Evolutionary conservation across 2,797 vertebrate species (phyloP).

Genomic region (Clamator glandarius): DNA sequence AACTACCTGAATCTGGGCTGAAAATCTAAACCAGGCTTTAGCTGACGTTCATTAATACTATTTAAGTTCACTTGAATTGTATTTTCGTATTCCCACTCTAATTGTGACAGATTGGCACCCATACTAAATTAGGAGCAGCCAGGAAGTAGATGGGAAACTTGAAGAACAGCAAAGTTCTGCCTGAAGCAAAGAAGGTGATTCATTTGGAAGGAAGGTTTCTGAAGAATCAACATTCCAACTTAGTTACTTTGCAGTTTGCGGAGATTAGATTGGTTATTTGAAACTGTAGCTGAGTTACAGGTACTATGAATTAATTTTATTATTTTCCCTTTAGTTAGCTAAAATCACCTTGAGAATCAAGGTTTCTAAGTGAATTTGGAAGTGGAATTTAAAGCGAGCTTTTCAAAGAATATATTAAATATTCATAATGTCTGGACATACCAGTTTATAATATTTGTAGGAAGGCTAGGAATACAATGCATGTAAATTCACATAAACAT

Average conservation of each 20-base stretch:
- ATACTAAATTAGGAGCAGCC: neutral
- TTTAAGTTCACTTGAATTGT: neutral
- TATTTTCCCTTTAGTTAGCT: neutral
- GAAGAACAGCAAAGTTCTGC: neutral
- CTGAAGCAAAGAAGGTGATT: neutral
- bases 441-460: neutral
- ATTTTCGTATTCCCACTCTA: neutral
- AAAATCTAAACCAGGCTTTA: neutral
- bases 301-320: neutral
- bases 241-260: neutral
- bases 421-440: neutral
- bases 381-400: neutral
- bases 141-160: neutral
- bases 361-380: neutral
- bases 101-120: neutral
- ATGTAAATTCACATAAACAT: neutral
- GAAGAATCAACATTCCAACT: neutral
- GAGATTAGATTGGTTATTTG: neutral
- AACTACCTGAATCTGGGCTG: slow-evolving; percentile 20
- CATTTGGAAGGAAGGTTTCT: neutral
- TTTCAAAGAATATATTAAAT: neutral
- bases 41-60: neutral
- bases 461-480: neutral
- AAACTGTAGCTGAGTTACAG: neutral
- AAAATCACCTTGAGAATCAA: neutral